Conservation (phyloP, 23 tunicate genomes). For the Halocynthia roretzi region DNA sequence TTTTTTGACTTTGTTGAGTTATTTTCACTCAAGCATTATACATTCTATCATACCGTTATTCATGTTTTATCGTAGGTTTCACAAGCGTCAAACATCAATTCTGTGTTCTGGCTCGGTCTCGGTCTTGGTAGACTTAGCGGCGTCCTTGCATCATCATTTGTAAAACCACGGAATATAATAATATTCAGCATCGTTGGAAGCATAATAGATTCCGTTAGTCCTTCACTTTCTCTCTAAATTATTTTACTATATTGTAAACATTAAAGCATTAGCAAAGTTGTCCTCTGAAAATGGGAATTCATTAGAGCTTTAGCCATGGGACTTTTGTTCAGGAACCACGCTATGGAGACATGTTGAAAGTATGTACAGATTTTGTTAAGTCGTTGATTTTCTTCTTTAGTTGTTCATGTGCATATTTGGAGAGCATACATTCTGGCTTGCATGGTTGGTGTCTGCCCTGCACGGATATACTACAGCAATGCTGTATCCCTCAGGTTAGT, state of each 20-base stretch:
- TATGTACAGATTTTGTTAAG: too few relatives aligned
- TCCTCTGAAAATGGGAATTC: too few relatives aligned
- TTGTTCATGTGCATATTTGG: conserved; percentile 68
- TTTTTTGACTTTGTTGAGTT: background rate
- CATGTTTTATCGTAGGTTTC: conserved; percentile 35
- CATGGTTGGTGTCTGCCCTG: conserved; percentile 58
- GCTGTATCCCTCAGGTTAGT: conserved; percentile 61
- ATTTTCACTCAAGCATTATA: background rate
- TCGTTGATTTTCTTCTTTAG: conserved; percentile 8
- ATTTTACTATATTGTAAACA: too few relatives aligned
- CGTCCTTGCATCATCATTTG: conserved; percentile 50
- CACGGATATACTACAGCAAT: conserved; percentile 73
- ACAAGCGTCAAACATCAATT: conserved; percentile 72
- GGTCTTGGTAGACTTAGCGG: conserved; percentile 84
- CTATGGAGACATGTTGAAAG: too few relatives aligned
- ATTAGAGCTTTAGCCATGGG: too few relatives aligned
- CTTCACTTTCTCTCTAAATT: background rate
- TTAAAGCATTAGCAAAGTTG: too few relatives aligned
- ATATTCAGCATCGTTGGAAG: conserved; percentile 54
- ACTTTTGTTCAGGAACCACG: too few relatives aligned
- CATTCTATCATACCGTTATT: too few relatives aligned
- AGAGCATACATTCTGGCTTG: conserved; percentile 27
- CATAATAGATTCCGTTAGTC: conserved; percentile 57
- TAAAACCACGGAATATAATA: conserved; percentile 62
- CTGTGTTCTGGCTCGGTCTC: conserved; percentile 93